These are phyloP conservation scores for Nudaria mundana DNA, from an alignment of 2,888 invertebrate genomes.

Conservation along the genomic window DNA sequence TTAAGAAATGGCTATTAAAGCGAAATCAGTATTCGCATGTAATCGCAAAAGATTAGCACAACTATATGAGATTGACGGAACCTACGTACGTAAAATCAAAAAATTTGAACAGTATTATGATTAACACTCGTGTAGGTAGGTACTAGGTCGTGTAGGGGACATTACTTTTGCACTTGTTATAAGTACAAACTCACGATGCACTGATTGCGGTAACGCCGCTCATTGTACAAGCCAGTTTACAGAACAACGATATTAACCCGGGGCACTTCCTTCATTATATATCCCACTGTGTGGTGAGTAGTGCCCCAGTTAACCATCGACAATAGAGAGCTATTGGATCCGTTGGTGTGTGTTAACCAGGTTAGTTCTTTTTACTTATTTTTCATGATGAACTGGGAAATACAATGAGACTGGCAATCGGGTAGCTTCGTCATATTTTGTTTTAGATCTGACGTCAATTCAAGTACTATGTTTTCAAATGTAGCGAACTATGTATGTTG, in stretches of 20 bases:
- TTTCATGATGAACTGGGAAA: conserved; percentile 51
- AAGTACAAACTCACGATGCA: conserved; percentile 2
- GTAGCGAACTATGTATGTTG: too few relatives aligned
- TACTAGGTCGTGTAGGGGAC: too few relatives aligned
- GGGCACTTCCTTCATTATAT: conserved; percentile 23
- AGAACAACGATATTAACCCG: conserved; percentile 17
- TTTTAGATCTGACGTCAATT: conserved; percentile 18
- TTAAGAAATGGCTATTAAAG: too few relatives aligned
- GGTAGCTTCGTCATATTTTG: conserved; percentile 28
- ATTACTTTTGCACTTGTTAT: too few relatives aligned
- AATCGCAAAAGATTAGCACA: too few relatives aligned
- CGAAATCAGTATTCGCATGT: too few relatives aligned
- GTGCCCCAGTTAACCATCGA: conserved; percentile 56
- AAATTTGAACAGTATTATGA: too few relatives aligned
- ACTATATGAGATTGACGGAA: too few relatives aligned
- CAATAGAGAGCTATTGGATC: conserved; percentile 66
- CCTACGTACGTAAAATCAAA: too few relatives aligned
- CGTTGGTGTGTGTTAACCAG: conserved; percentile 70
- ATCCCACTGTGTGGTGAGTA: conserved; percentile 34
- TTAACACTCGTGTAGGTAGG: too few relatives aligned
- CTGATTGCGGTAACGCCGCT: conserved; percentile 7
- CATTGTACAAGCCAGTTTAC: conserved; percentile 12
- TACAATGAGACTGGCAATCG: conserved; percentile 49
- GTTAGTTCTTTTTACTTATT: conserved; percentile 63
- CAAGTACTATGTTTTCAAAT: too few relatives aligned